phyloP scores from a whole-genome alignment of 2,797 vertebrate species.

The Enteromius paludinosus region DNA sequence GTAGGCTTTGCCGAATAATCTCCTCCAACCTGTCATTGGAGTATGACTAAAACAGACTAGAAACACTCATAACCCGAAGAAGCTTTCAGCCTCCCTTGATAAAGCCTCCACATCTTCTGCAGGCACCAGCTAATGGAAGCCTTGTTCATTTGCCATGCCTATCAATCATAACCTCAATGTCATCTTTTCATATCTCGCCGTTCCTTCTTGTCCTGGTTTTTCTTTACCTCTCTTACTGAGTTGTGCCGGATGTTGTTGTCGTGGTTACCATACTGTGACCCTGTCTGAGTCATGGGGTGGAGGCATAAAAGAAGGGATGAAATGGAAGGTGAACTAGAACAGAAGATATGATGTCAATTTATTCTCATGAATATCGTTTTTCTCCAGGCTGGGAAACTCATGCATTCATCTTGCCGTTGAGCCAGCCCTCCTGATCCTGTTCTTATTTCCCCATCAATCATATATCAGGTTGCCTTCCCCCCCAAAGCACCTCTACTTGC shows the following conservation, averaged over 20 bases:
- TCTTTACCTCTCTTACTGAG: constrained; percentile 47
- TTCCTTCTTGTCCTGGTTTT: constrained; percentile 57
- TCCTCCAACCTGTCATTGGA: constrained; percentile 41
- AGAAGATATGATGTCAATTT: constrained; percentile 63
- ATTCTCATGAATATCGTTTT: constrained; percentile 56
- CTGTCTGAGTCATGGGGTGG: constrained; percentile 69
- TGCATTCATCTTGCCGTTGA: constrained; percentile 52
- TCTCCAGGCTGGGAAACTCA: constrained; percentile 39
- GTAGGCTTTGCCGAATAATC: constrained; percentile 64
- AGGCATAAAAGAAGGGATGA: constrained; percentile 64
- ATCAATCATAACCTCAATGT: constrained; percentile 77
- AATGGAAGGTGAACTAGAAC: constrained; percentile 68
- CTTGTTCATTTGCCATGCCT: constrained; percentile 76
- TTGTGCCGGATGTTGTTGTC: constrained; percentile 65
- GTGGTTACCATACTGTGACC: constrained; percentile 64
- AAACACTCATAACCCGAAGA: constrained; percentile 65
- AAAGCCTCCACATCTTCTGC: constrained; percentile 44
- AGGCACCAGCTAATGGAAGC: constrained; percentile 72
- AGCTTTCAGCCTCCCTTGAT: constrained; percentile 62
- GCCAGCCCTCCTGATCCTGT: constrained; percentile 49
- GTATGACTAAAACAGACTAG: constrained; percentile 38
- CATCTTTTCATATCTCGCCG: constrained; percentile 70
- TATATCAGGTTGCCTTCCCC: constrained; percentile 47
- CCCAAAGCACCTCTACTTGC: constrained; percentile 42
- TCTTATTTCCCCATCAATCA: constrained; percentile 57